These are phyloP conservation scores for Rosalia funebris DNA, from an alignment of 2,888 invertebrate genomes.

Conservation along the genomic window DNA sequence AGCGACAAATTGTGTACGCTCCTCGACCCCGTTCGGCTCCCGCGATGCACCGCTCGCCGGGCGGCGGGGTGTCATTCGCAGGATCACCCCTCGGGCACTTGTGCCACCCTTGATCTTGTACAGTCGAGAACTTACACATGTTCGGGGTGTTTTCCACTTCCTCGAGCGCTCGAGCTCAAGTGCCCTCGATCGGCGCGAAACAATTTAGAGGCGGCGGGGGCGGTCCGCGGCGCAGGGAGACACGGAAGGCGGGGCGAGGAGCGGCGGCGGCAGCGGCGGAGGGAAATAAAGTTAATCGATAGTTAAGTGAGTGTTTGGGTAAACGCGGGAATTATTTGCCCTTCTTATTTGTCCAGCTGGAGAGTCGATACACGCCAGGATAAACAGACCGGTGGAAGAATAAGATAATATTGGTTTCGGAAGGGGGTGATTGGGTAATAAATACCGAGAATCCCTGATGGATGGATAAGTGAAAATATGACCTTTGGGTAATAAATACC, in stretches of 20 bases:
- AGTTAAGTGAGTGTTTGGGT: constrained; percentile 32
- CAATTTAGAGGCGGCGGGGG: constrained; percentile 7
- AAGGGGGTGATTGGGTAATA: neutral
- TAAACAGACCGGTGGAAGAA: constrained; percentile 2
- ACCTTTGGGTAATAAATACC: too few species aligned
- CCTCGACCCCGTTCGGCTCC: neutral
- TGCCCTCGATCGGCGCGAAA: neutral
- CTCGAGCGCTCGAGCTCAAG: constrained; percentile 14
- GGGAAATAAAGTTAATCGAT: constrained; percentile 28
- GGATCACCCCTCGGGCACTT: neutral
- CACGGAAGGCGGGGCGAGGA: constrained; percentile 10
- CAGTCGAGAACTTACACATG: constrained; percentile 41
- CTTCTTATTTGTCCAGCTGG: constrained; percentile 19
- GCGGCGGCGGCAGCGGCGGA: constrained; percentile 1
- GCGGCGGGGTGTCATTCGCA: constrained; percentile 2
- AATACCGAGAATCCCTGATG: too few species aligned
- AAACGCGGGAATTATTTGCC: constrained; percentile 17
- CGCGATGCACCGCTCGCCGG: neutral
- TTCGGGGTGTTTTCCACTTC: constrained; percentile 31
- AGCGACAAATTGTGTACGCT: too few species aligned
- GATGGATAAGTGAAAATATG: too few species aligned
- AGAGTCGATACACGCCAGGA: constrained; percentile 1
- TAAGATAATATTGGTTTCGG: neutral
- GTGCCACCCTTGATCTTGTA: constrained; percentile 41
- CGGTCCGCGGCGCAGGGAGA: neutral